A percentile compares a stretch with the other conserved stretches of the same genome.
Evolutionary conservation across 2,113 vertebrate genomes (phyloP).

Genomic region (cattle (Bos taurus)): ARS-UCD2.0 NC_037339.1:50713501-50714000

Average conservation of each 20-base stretch:
- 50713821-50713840: not conserved
- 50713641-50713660: not conserved
- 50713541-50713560: not conserved
- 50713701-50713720: not conserved
- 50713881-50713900: not conserved
- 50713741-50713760: not conserved
- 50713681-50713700: not conserved
- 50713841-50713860: not conserved
- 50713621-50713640: not conserved
- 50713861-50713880: not conserved
- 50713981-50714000: too few species aligned
- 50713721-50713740: not conserved
- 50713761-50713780: not conserved
- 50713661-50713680: not conserved
- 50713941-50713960: not conserved
- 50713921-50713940: not conserved
- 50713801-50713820: not conserved
- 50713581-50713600: not conserved
- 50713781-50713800: not conserved
- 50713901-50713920: not conserved
- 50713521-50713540: accelerated
- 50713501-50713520: not conserved
- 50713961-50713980: not conserved
- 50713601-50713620: not conserved
- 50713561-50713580: not conserved